Evolutionary conservation across 1,140 invertebrate genomes (phyloP), one percentile per base, ranked within the genome.

Genomic region (Drosophila sp.): DNA sequence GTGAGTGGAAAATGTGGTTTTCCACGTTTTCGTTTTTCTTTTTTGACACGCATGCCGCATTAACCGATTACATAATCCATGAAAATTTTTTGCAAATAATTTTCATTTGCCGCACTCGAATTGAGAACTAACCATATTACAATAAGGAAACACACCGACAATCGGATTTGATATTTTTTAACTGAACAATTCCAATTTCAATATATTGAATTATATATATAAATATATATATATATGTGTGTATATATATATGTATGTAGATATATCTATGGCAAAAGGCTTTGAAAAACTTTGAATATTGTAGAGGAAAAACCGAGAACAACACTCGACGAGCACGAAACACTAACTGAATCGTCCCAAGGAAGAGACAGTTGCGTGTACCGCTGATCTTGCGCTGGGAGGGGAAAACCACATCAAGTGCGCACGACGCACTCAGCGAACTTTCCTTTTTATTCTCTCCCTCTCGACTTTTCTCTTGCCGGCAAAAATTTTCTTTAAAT

Each of bases 261-360:
- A 57, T 72, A 72, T 82, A 66, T 67, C 69, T 61, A 75, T 79
- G 77, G 58, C 76, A 77, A 70, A 72, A 77, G 74, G 83, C 72
- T 80, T 73, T 86, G 80, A 85, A 86, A 75, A 91, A 86, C 80
- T 91, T 90, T 91, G 74, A 72, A 87, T 86, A 80, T 78, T 86
- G 84, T 63, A 70, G 83, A 90, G 87, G 80, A 90, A 90, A 72
- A 91, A 91, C 85, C 90, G 91, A 92, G 90, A 91, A 92, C 90
- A 92, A 92, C 91, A 92, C 90, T 91, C 91, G 90, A 91, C 91
- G 91, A 92, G 91, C 84, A 92, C 91, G 90, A 92, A 92, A 91
- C 91, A 91, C 90, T 87, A 91, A 92, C 91, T 92, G 89, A 92
- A 90, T 72, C 56, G 40, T n/a, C 30, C 65, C 60, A 70, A 86